Evolutionary conservation across 2,797 vertebrate genomes (phyloP), one percentile per base, ranked within the genome.

Genomic region (Ambastaia sidthimunki): DNA sequence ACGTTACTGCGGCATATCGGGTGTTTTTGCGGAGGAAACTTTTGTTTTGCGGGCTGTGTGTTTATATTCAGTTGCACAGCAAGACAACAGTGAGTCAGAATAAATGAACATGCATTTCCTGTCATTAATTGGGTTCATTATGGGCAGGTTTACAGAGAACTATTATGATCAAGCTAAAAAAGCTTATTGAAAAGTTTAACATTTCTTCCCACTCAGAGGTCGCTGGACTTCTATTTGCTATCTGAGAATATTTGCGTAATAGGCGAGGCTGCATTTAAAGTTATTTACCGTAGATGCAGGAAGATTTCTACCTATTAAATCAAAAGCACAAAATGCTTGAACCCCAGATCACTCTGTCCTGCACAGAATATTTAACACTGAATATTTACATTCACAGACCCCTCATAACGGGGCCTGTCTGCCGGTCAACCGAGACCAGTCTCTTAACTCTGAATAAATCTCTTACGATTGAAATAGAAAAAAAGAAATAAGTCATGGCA

Each of bases 311-410:
- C 92, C 89, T 93, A 92, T 94, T 91, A 89, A 93, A 90, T 91
- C 90, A 89, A 93, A 91, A 89, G 88, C 90, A 91, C 91, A 92
- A 87, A 92, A 93, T 91, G 92, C 82, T 92, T 74, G 93, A 94
- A 95, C 89, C 91, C 80, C 80, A 72, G 84, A 84, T 10, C 82
- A 81, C 87, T 89, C 88, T 97, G 96, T 96, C 95, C 95, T 96
- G 95, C 94, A 94, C 94, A 96, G 95, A 95, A 95, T n/a, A n/a
- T n/a, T 98, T 96, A 97, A 95, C 95, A 96, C 93, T 95, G 96
- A 97, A 97, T 96, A 97, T 97, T 96, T 96, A 95, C 98, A 98
- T 96, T 96, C 96, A 96, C 96, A 97, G 95, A 97, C 57, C 28
- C 21, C 23, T 60, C 57, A 60, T 60, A 60, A 60, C 57, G 23